These are phyloP conservation scores for Sarcoramphus papa DNA, from an alignment of 2,797 vertebrate species.

Conservation along the genomic window DNA sequence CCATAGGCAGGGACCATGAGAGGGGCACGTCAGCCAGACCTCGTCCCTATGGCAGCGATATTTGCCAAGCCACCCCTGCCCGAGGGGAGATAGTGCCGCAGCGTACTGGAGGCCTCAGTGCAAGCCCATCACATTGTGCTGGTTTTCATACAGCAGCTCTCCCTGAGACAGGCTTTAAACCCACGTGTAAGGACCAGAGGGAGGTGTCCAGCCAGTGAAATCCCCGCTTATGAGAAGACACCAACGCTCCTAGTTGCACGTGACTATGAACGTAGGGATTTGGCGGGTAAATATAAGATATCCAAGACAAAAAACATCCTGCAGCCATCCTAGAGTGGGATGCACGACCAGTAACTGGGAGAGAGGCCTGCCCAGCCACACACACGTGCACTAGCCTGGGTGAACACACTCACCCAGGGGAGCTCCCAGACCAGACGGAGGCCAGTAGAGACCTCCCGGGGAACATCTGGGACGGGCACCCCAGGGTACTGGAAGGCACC, in stretches of 20 bases:
- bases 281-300: rapidly evolving
- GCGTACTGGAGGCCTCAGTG: rapidly evolving
- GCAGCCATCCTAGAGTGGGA: not conserved
- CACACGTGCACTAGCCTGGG: rapidly evolving
- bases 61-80: not conserved
- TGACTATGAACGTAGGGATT: not conserved
- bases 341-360: not conserved
- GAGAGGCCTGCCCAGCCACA: not conserved
- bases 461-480: not conserved
- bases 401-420: not conserved
- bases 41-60: rapidly evolving
- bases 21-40: rapidly evolving
- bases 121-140: rapidly evolving
- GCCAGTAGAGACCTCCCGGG: not conserved
- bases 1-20: not conserved
- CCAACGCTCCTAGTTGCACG: rapidly evolving
- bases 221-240: not conserved
- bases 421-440: not conserved
- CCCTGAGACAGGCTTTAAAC: not conserved
- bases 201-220: not conserved
- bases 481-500: not conserved
- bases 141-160: not conserved
- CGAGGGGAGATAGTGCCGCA: rapidly evolving
- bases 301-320: not conserved
- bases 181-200: rapidly evolving